phyloP scores from a whole-genome alignment of 2,888 invertebrate genomes.

The Ptilodon capucinus region DNA sequence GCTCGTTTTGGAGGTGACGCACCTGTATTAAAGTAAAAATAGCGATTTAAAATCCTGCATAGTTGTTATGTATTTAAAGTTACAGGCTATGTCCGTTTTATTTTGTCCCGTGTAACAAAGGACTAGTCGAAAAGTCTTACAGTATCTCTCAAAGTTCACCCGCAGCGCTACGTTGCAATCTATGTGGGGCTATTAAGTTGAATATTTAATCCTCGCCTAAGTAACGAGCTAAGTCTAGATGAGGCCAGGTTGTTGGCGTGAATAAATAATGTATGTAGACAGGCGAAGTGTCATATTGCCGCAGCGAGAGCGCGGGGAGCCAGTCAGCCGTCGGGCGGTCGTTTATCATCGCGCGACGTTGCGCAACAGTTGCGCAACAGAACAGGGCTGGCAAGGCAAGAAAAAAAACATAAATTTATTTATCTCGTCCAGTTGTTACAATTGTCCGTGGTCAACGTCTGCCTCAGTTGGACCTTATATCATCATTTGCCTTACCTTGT shows the following conservation, averaged over 20 bases:
- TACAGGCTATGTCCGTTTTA: no score
- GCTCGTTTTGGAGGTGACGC: no score
- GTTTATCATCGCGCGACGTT: constrained; percentile 18
- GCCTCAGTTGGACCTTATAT: no score
- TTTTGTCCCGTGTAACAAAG: no score
- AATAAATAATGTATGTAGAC: constrained; percentile 22
- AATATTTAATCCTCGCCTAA: constrained; percentile 18
- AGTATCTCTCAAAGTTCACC: not conserved
- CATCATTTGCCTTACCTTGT: no score
- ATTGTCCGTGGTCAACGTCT: no score
- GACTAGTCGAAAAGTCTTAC: no score
- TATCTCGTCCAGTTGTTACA: no score
- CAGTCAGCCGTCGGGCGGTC: constrained; percentile 13
- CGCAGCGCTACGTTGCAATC: constrained; percentile 1
- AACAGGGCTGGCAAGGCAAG: not conserved
- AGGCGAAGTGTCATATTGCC: constrained; percentile 2
- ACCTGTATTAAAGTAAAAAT: no score
- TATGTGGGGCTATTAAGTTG: constrained; percentile 1
- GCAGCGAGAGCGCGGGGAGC: not conserved
- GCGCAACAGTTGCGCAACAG: constrained; percentile 3
- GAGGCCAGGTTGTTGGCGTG: constrained; percentile 4
- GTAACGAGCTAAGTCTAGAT: constrained; percentile 7
- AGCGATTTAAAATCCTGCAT: no score
- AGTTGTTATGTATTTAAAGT: no score
- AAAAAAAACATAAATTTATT: not conserved